Percentiles rank a stretch among this genome's conserved stretches.
Conservation (phyloP, 2,797 vertebrate genomes). For the Chiroxiphia lanceolata region DNA sequence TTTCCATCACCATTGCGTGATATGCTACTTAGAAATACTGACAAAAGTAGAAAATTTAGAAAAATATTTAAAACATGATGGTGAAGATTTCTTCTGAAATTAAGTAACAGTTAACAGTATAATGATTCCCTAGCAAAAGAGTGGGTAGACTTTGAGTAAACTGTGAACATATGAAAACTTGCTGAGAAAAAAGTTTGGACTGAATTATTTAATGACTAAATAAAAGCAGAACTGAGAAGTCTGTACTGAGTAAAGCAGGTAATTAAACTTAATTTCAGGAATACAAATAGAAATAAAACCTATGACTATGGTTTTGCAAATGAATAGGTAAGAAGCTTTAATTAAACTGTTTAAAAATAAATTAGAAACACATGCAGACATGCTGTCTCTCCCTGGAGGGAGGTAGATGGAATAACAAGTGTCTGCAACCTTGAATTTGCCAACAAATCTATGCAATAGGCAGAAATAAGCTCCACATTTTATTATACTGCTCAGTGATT, state of each 20-base stretch:
- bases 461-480: not conserved
- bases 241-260: not conserved
- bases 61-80: not conserved
- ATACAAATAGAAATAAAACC: not conserved
- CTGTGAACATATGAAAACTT: not conserved
- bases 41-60: not conserved
- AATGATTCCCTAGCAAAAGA: not conserved
- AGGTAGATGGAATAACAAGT: not conserved
- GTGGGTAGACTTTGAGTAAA: not conserved
- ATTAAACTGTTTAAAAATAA: conserved; percentile 30
- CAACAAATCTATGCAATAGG: not conserved
- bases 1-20: not conserved
- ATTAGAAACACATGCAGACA: conserved; percentile 16
- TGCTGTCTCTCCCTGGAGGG: not conserved
- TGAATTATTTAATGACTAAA: not conserved
- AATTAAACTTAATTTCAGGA: not conserved
- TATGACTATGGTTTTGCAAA: not conserved
- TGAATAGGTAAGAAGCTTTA: not conserved
- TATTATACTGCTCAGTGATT: not conserved
- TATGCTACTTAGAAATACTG: not conserved
- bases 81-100: not conserved
- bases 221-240: not conserved
- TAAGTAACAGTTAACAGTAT: not conserved
- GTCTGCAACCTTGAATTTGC: not conserved
- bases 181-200: not conserved